phyloP scores from a whole-genome alignment of 2,113 vertebrate species.

The Jacana jacana region DNA sequence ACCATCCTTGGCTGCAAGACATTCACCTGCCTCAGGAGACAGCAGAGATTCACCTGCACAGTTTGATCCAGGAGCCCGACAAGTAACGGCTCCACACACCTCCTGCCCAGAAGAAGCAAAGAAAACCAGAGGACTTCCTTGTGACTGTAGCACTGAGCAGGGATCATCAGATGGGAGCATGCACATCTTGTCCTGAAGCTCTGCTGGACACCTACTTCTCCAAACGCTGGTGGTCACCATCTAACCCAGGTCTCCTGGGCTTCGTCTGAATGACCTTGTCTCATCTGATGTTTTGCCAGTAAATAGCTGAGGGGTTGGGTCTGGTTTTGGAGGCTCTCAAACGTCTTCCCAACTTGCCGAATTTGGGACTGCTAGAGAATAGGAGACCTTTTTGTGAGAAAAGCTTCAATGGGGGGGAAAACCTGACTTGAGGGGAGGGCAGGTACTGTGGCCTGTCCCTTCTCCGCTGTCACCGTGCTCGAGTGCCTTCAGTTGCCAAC shows the following conservation, averaged over 20 bases:
- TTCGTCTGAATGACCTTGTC: background rate
- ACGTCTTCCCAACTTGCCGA: slow-evolving; percentile 38
- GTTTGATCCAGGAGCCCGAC: slow-evolving; percentile 81
- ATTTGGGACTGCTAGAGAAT: background rate
- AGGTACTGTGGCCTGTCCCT: slow-evolving; percentile 12
- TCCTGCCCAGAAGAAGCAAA: slow-evolving; percentile 1
- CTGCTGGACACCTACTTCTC: background rate
- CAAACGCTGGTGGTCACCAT: background rate
- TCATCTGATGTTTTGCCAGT: background rate
- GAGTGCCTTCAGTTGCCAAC: slow-evolving; percentile 82
- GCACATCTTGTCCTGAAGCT: slow-evolving; percentile 45
- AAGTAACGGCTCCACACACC: slow-evolving; percentile 51
- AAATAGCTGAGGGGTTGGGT: background rate
- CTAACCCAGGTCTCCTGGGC: background rate
- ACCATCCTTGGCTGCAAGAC: slow-evolving; percentile 92
- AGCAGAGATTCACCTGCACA: slow-evolving; percentile 88
- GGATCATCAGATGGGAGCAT: slow-evolving; percentile 53
- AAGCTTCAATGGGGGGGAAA: background rate
- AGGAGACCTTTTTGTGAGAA: background rate
- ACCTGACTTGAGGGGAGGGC: background rate
- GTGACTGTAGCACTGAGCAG: slow-evolving; percentile 7
- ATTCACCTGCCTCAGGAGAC: slow-evolving; percentile 76
- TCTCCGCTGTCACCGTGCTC: slow-evolving; percentile 65
- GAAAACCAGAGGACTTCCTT: background rate
- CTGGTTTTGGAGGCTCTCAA: background rate